Evolutionary conservation across 92 coral and sea anemone species (phyloP), one percentile per base, ranked within the genome.

Genomic region (Epizoanthus stellaris): DNA sequence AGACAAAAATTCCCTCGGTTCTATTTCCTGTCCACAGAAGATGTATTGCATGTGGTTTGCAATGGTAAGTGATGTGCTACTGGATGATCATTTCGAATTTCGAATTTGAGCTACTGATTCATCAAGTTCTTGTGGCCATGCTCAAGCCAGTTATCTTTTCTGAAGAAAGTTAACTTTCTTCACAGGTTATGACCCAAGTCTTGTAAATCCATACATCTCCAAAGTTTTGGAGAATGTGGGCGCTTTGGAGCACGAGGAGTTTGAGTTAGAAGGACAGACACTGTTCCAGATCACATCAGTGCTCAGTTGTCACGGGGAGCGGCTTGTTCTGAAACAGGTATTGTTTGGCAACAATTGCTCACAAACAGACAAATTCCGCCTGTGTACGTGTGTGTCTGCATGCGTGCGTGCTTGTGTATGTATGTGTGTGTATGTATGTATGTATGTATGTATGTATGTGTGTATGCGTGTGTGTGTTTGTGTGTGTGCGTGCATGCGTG

Each of bases 1-100:
- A 94, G 98, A 60, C 98, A 92, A 80, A 96, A 94, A 82, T 96
- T 96, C 80, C 99, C 99, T 25, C 93, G 99, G 40, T 96, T 96
- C 67, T 96, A 92, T 84, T 96, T 96, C 77, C 91, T 96, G 45
- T 96, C 99, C 5, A 80, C 80, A 23, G 99, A 96, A 72, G 99
- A 94, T 87, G 99, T 96, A 30, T 92, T 96, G 54, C 99, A 96
- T 74, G 94, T 96, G 7, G 98, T 96, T n/a, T 96, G 99, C 80
- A 96, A 95, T 79, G 99, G 99, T 96, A 88, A 66, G 98, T 56
- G 45, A 17, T 17, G 15, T 38, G 56, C 40, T 8, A 9, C 15
- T 43, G 7, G 47, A 43, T 6, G 1, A 40, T 40, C 45, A 2
- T 40, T 40, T 40, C 34, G 1, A 0, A 30, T 30, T 30, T 30